Evolutionary conservation across 2,888 invertebrate species (phyloP), one percentile per base, ranked within the genome.

Genomic region (Elysia crispata): DNA sequence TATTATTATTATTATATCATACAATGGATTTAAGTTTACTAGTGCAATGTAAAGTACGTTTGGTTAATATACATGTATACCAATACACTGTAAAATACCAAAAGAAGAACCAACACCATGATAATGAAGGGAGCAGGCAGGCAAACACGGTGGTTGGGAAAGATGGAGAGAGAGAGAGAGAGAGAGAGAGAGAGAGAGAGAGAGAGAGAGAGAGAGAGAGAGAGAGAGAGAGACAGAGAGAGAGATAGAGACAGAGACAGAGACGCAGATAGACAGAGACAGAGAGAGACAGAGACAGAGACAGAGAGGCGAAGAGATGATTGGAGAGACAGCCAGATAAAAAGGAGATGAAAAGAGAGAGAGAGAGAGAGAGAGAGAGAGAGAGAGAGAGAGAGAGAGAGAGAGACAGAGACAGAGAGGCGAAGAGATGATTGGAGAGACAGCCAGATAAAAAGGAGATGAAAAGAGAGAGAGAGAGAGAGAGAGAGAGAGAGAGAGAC

Each of bases 401-500:
- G 0, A 67, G 50, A 67, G 8, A 64, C 23, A 76, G 33, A 64
- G 31, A 31, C 23, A 41, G 64, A 6, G 33, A 64, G 1, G 31
- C 23, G 23, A n/a, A n/a, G n/a, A n/a, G n/a, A n/a, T n/a, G 64
- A 41, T 41, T 20, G 49, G 41, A 41, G 15, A 76, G 64, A 76
- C 33, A 64, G 62, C 62, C 33, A 64, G 31, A 69, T 49, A 33
- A 33, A n/a, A 11, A 41, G 3, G 5, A 41, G 41, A 41, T 11
- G 5, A 41, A 41, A 6, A 41, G 5, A 41, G 5, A 41, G 3
- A 41, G 3, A 41, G 11, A 41, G 41, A 6, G 64, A 49, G 15
- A 64, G 64, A 66, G 25, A 64, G 66, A 66, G 18, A 77, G 67
- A 67, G 67, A 66, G 28, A 66, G 54, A 54, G 15, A 54, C 18